phyloP scores from a whole-genome alignment of 2,113 vertebrate species.

The Cathartes aura region DNA sequence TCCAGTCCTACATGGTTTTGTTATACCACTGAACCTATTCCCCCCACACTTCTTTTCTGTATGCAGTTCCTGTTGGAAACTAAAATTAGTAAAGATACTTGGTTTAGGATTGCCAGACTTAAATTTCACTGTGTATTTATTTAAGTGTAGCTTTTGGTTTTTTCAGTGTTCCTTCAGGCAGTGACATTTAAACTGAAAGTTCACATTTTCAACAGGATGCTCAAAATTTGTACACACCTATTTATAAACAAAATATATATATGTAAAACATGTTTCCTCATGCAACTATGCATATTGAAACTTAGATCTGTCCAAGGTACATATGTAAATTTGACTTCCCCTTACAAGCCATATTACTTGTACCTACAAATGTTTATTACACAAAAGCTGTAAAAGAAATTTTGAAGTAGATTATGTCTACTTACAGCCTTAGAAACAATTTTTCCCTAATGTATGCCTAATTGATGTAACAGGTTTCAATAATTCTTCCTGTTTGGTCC shows the following conservation, averaged over 20 bases:
- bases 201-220: neutral
- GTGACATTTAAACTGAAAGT: neutral
- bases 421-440: neutral
- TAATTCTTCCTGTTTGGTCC: neutral
- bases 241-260: neutral
- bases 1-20: neutral
- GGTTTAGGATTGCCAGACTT: neutral
- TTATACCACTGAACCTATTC: neutral
- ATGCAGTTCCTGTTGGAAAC: neutral
- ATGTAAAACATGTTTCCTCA: neutral
- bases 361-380: neutral
- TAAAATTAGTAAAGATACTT: neutral
- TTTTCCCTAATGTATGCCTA: neutral
- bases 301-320: neutral
- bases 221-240: neutral
- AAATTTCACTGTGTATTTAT: neutral
- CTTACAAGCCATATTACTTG: neutral
- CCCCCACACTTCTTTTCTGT: neutral
- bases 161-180: neutral
- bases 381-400: neutral
- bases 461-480: neutral
- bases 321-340: neutral
- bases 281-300: neutral
- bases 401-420: neutral
- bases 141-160: neutral